These are phyloP conservation scores for Andinoacara biseriatus DNA, from an alignment of 2,113 vertebrate genomes.

Conservation along the genomic window DNA sequence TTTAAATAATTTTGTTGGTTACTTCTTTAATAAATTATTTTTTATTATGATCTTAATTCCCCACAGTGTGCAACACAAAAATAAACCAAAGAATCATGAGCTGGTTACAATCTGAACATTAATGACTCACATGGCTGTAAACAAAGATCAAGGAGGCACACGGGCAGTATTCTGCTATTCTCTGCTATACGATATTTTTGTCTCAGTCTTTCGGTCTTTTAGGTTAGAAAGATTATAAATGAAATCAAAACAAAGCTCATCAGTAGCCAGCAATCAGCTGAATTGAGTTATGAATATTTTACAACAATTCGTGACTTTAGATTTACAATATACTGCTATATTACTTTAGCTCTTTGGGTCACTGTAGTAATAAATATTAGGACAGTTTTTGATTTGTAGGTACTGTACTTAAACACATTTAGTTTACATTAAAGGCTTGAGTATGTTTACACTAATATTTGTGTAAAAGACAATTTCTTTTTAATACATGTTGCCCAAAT, in stretches of 20 bases:
- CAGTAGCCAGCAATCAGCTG: neutral
- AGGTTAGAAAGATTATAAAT: neutral
- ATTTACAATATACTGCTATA: neutral
- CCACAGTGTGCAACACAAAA: neutral
- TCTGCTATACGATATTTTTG: neutral
- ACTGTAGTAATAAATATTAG: neutral
- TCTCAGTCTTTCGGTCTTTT: neutral
- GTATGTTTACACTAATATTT: neutral
- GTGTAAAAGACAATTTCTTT: neutral
- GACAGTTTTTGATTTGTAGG: neutral
- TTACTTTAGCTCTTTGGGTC: neutral
- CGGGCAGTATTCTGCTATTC: neutral
- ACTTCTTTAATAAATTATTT: neutral
- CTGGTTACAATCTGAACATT: neutral
- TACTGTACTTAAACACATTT: neutral
- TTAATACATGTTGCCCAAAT: neutral
- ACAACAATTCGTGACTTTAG: neutral
- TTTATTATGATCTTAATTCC: neutral
- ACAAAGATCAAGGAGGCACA: slow-evolving; percentile 1
- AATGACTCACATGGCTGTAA: slow-evolving; percentile 10
- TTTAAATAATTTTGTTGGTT: neutral
- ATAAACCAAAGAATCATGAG: neutral
- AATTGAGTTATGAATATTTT: neutral
- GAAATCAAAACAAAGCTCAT: neutral
- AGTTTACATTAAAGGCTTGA: neutral